Base-by-base conservation (phyloP, 1,140 invertebrate genomes). In the Saxidomus purpurata region DNA sequence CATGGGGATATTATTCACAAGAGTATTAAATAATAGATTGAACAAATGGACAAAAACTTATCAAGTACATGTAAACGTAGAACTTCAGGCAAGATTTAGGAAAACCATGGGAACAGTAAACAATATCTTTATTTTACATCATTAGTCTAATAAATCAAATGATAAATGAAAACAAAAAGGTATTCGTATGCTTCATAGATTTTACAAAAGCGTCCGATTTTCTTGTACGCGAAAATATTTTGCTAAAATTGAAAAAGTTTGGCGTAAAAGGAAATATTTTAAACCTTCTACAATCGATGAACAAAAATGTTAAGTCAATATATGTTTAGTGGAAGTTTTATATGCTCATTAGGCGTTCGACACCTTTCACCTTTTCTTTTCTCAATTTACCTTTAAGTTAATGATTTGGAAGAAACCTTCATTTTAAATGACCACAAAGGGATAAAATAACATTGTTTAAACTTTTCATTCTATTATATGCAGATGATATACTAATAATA, bases 1-100 rank as follows among this genome's bases (percentile, higher is more conserved):
- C 4, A n/a, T 43, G n/a, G 61, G 81, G 9, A 83, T 67, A 83
- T 22, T 83, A 22, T 83, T 83, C 25, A 83, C 81, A 0, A 25
- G 34, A 34, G 38, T 85, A 15, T 19, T 85, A 31, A 87, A 87
- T 69, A 80, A 87, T n/a, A 63, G 86, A 63, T 52, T 87, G 52
- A 80, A 79, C 40, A 67, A 38, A 52, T 80, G 59, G 59, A 38
- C 74, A 15, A 76, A 87, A 63, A 47, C 47, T 19, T 69, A 80
- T 69, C 38, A 63, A 40, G 40, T 90, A 1, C 67, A 83, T 31
- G n/a, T n/a, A n/a, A n/a, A n/a, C n/a, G 67, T 59, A 15, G 89
- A 85, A 67, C 59, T 91, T 36, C 92, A 92, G 55, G 92, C 92
- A 47, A 92, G 92, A 17, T 92, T 92, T 85, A 79, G 92, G 63